phyloP scores from a whole-genome alignment of 2,888 invertebrate genomes.

The Calliphora vomitoria region DNA sequence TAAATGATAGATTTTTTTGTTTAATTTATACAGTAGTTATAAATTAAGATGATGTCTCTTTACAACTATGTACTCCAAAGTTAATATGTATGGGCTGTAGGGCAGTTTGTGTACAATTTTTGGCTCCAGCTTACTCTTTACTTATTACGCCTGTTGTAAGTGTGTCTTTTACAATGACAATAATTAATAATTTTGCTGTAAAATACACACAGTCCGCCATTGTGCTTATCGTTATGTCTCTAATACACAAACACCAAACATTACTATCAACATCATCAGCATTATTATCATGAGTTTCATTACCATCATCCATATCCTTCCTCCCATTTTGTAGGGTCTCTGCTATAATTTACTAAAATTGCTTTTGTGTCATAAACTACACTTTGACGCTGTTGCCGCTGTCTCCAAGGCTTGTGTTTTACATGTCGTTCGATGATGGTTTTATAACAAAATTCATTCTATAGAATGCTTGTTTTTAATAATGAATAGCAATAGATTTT shows the following conservation, averaged over 20 bases:
- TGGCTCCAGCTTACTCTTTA: background rate
- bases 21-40: too few relatives aligned
- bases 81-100: too few relatives aligned
- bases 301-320: conserved; percentile 9
- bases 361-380: conserved; percentile 36
- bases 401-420: conserved; percentile 9
- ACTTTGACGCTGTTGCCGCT: background rate
- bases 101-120: background rate
- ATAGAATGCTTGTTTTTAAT: conserved; percentile 16
- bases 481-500: conserved; percentile 28
- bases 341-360: conserved; percentile 45
- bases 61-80: too few relatives aligned
- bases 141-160: background rate
- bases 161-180: background rate
- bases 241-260: background rate
- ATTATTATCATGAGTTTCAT: conserved; percentile 2
- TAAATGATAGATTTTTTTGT: background rate
- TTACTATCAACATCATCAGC: conserved; percentile 10
- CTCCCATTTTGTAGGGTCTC: background rate
- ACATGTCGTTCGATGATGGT: conserved; percentile 20
- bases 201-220: background rate
- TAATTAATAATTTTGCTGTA: conserved; percentile 31
- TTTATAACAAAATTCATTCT: conserved; percentile 51
- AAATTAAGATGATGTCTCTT: too few relatives aligned
- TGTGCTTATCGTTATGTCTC: background rate